Evolutionary conservation across 1,140 invertebrate genomes (phyloP).

Genomic region (Sinonovacula constricta): DNA sequence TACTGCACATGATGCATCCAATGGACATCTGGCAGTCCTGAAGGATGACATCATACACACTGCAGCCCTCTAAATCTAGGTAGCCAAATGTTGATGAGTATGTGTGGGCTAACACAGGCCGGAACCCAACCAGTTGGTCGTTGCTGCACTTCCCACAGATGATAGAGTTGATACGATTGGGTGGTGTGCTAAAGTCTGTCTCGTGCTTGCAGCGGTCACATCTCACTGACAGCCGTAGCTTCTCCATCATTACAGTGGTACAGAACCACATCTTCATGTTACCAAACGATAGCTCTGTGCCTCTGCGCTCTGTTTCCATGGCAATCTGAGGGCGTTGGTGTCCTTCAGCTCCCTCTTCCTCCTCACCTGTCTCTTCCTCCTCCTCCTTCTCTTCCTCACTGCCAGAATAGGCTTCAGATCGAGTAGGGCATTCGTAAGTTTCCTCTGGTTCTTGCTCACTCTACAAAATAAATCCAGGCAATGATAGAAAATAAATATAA

Average conservation of each 20-base stretch:
- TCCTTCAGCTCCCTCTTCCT: slow-evolving; percentile 30
- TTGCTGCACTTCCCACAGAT: slow-evolving; percentile 73
- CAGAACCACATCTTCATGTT: slow-evolving; percentile 48
- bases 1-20: slow-evolving; percentile 74
- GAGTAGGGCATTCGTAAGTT: too few relatives aligned
- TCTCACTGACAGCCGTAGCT: slow-evolving; percentile 58
- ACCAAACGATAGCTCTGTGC: slow-evolving; percentile 35
- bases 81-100: slow-evolving; percentile 74
- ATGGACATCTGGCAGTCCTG: slow-evolving; percentile 68
- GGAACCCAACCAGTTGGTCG: slow-evolving; percentile 66
- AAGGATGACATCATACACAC: slow-evolving; percentile 74
- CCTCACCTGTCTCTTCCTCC: not conserved
- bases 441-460: slow-evolving; percentile 17
- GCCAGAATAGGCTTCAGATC: not conserved
- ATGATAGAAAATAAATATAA: too few relatives aligned
- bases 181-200: slow-evolving; percentile 64
- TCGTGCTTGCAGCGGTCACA: slow-evolving; percentile 76
- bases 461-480: not conserved
- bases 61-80: slow-evolving; percentile 75
- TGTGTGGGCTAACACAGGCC: slow-evolving; percentile 73
- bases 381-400: slow-evolving; percentile 16
- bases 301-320: slow-evolving; percentile 13
- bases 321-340: slow-evolving; percentile 24
- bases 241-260: slow-evolving; percentile 43
- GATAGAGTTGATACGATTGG: slow-evolving; percentile 63